phyloP scores from a whole-genome alignment of 2,888 invertebrate genomes.

The Synergus japonicus region DNA sequence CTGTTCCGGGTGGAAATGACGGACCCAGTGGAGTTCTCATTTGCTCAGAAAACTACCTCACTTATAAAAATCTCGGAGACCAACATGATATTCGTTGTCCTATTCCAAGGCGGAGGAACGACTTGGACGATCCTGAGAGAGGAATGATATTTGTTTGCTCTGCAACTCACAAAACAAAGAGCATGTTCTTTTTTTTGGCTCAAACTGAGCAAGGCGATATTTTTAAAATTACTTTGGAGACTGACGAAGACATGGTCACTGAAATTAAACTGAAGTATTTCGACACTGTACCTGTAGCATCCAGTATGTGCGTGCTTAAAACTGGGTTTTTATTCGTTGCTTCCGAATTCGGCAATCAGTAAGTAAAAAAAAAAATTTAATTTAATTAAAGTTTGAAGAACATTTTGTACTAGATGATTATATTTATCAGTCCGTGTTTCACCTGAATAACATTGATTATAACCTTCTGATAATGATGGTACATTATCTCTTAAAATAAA shows the following conservation, averaged over 20 bases:
- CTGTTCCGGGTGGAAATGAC: slow-evolving; percentile 99
- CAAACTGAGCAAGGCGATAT: slow-evolving; percentile 99
- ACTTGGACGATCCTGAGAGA: slow-evolving; percentile 98
- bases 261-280: slow-evolving; percentile 99
- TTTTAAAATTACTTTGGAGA: slow-evolving; percentile 97
- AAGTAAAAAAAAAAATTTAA: slow-evolving; percentile 79
- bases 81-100: slow-evolving; percentile 99
- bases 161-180: slow-evolving; percentile 99
- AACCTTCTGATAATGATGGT: slow-evolving; percentile 67
- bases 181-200: slow-evolving; percentile 99
- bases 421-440: slow-evolving; percentile 74
- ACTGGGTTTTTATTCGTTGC: slow-evolving; percentile 99
- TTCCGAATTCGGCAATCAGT: slow-evolving; percentile 99
- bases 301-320: slow-evolving; percentile 98
- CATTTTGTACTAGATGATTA: slow-evolving; percentile 65
- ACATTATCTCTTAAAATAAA: neutral
- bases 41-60: slow-evolving; percentile 99
- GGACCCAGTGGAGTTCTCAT: slow-evolving; percentile 99
- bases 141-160: slow-evolving; percentile 99
- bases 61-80: slow-evolving; percentile 99
- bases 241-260: slow-evolving; percentile 98
- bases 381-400: slow-evolving; percentile 41
- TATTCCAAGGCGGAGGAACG: slow-evolving; percentile 97
- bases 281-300: slow-evolving; percentile 98
- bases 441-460: slow-evolving; percentile 75